Conservation (phyloP, 2,888 invertebrate species). For the Leptogaster cylindrica region DNA sequence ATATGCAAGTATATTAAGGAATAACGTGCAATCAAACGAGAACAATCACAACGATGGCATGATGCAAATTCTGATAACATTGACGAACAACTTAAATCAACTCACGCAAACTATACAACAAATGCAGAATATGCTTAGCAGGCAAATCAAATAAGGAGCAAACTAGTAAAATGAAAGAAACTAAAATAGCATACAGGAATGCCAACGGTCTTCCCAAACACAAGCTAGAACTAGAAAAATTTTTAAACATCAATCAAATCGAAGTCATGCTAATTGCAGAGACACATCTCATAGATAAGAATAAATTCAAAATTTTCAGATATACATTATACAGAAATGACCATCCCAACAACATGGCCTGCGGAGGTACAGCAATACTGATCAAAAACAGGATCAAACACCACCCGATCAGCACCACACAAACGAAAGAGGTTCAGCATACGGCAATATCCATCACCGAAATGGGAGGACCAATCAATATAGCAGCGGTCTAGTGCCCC, state of each 20-base stretch:
- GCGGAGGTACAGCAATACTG: background rate
- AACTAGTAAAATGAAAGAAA: constrained; percentile 1
- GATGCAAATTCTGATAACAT: constrained; percentile 1
- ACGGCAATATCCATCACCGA: constrained; percentile 2
- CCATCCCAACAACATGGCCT: constrained; percentile 7
- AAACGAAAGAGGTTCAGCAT: background rate
- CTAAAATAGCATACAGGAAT: background rate
- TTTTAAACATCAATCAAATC: background rate
- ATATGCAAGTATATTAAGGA: background rate
- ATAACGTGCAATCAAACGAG: background rate
- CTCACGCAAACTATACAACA: constrained; percentile 7
- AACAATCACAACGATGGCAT: background rate
- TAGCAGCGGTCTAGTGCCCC: constrained; percentile 4
- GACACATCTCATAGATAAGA: background rate
- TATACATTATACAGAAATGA: background rate
- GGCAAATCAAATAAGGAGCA: background rate
- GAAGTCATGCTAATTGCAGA: background rate
- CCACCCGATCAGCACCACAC: background rate
- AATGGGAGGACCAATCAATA: background rate
- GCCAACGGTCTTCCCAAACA: constrained; percentile 3
- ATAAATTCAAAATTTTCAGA: constrained; percentile 1
- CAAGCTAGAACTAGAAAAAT: constrained; percentile 3
- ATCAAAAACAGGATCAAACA: constrained; percentile 7
- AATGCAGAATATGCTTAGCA: constrained; percentile 1
- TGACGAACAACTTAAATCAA: background rate